phyloP scores from a whole-genome alignment of 53 echinoderm and acorn worm species.

The Henricia sp. region DNA sequence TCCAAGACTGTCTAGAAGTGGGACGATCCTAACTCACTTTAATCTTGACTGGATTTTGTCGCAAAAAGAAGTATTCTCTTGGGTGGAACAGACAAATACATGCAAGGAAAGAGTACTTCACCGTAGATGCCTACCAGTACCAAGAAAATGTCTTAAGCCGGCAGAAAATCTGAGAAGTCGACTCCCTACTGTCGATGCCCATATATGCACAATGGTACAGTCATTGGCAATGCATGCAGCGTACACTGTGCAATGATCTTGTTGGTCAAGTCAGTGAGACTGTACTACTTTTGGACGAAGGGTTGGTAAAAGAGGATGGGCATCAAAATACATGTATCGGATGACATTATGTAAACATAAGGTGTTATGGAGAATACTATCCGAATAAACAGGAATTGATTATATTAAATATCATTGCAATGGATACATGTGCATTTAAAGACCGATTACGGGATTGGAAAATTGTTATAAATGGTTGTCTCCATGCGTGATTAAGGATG shows the following conservation, averaged over 20 bases:
- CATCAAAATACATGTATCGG: no score
- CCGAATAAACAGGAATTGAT: no score
- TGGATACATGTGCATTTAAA: no score
- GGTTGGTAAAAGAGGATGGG: no score
- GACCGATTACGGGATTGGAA: no score
- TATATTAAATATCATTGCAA: no score
- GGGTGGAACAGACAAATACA: neutral
- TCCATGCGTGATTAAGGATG: no score
- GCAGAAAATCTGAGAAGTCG: neutral
- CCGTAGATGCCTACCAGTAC: neutral
- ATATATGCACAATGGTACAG: constrained; percentile 74
- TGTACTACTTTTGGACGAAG: constrained; percentile 35
- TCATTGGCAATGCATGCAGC: constrained; percentile 32
- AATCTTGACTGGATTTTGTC: neutral
- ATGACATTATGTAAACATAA: no score
- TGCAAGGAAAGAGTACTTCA: neutral
- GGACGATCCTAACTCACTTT: neutral
- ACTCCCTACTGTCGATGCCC: constrained; percentile 60
- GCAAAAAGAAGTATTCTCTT: neutral
- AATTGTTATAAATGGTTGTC: no score
- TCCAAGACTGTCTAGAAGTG: neutral
- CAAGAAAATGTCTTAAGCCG: neutral
- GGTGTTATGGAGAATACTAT: no score
- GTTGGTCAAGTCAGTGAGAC: neutral
- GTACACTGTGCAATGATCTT: constrained; percentile 1